Evolutionary conservation across 1,140 invertebrate species (phyloP), one percentile per base, ranked within the genome.

Genomic region (Ladona fulva): DNA sequence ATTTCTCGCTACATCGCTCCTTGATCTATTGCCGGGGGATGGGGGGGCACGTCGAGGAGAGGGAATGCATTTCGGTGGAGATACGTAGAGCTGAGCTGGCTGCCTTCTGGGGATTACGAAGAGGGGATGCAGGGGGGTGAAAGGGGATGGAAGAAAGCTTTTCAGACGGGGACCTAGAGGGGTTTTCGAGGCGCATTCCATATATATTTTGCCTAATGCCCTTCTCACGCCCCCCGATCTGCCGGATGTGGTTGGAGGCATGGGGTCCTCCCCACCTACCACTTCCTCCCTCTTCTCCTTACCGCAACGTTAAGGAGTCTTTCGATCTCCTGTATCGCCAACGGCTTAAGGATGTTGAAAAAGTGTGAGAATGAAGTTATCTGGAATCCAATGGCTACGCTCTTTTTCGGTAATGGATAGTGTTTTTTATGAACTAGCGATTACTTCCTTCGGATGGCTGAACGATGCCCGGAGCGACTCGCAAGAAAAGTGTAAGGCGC

Each of bases 321-420:
- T 66, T 66, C 52, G 52, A 66, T 66, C 52, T 22, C 12, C 52
- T 1, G 12, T 12, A 66, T 66, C 52, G 52, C 52, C 52, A 3
- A 22, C 52, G 52, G 52, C 52, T 66, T 66, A 66, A 66, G 52
- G n/a, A 22, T 16, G 52, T 12, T 16, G 52, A 66, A 66, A 66
- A 66, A 66, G 52, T 66, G 52, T 66, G 52, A 66, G 52, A 66
- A 66, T 66, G 52, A 66, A 66, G 52, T 66, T 66, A 66, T 66
- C 52, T 66, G 52, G 52, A 12, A 19, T 66, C 52, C 52, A 66
- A 66, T 66, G 12, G 52, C 52, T 12, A 19, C 52, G 16, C 52
- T 22, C n/a, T 66, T 66, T 66, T 66, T 66, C 52, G 52, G 52
- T 66, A 66, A 66, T 66, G 52, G 52, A 16, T 16, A 19, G 52